phyloP scores from a whole-genome alignment of 1,140 invertebrate genomes.

The Andricus grossulariae region DNA sequence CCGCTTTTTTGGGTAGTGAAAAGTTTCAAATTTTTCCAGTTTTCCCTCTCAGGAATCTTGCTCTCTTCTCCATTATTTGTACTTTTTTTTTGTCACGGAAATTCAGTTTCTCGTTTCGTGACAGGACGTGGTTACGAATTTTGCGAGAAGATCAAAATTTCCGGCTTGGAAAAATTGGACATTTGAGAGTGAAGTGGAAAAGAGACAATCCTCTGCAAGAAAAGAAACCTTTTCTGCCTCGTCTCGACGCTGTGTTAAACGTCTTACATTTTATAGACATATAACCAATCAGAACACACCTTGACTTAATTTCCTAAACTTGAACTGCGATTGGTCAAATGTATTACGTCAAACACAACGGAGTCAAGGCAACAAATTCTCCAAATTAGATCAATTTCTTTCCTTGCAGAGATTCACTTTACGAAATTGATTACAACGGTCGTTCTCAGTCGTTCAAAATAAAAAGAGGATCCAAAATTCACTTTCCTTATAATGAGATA shows the following conservation, averaged over 20 bases:
- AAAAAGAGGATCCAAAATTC: not conserved
- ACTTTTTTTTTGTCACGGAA: slow-evolving; percentile 16
- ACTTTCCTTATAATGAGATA: too few relatives aligned
- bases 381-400: not conserved
- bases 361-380: slow-evolving; percentile 14
- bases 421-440: not conserved
- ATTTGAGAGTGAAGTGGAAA: not conserved
- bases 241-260: slow-evolving; percentile 25
- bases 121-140: slow-evolving; percentile 27
- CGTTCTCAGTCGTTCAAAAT: not conserved
- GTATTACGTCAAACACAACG: slow-evolving; percentile 7
- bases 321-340: slow-evolving; percentile 2
- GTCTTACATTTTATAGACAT: not conserved
- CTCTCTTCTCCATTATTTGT: slow-evolving; percentile 25
- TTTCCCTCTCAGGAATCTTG: not conserved
- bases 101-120: not conserved
- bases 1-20: slow-evolving; percentile 24
- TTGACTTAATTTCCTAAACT: slow-evolving; percentile 6
- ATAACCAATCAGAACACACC: not conserved
- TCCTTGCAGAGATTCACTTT: not conserved
- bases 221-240: not conserved
- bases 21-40: not conserved
- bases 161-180: slow-evolving; percentile 1
- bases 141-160: slow-evolving; percentile 9
- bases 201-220: not conserved